Evolutionary conservation across 2,888 invertebrate species (phyloP), one percentile per base, ranked within the genome.

Genomic region (Beris morrisii): DNA sequence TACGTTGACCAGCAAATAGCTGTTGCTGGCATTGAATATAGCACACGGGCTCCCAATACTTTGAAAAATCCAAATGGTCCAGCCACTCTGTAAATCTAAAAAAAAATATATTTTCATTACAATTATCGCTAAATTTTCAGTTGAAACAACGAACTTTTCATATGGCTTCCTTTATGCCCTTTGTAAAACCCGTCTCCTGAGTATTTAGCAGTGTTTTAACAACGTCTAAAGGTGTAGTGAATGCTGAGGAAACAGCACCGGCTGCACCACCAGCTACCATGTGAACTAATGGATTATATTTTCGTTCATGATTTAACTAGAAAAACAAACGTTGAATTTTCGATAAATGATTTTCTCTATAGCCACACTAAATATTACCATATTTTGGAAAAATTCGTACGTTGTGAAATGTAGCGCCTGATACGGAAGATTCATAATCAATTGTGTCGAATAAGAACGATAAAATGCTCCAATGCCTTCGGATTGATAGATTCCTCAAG

Each of bases 1-100:
- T 95, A 99, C 72, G 98, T 96, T 69, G 96, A 95, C 99, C 99
- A 99, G 79, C 97, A 96, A 78, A 99, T 97, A 67, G 97, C 98
- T 64, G 98, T 97, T 64, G 97, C 94, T 46, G 99, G 99, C 89
- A 96, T 94, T 84, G 97, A 96, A 84, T 94, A 98, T 74, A 94
- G 83, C 70, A 99, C 89, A 72, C 99, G 86, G 64, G 98, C 96
- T 69, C 86, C 86, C 73, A 96, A 81, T 69, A 98, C 97, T 74
- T 89, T 87, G 78, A 93, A 91, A 82, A 92, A 97, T 63, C 95
- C 97, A 67, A 82, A 78, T 46, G 92, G 78, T 46, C 98, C 99
- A 64, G 91, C 88, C 72, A 89, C 84, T 73, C 83, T 83, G 73
- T 81, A 76, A 52, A 81, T 81, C 80, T 81, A 38, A 54, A 31